Evolutionary conservation across 2,797 vertebrate species (phyloP), one percentile per base, ranked within the genome.

Genomic region (Perodicticus potto): DNA sequence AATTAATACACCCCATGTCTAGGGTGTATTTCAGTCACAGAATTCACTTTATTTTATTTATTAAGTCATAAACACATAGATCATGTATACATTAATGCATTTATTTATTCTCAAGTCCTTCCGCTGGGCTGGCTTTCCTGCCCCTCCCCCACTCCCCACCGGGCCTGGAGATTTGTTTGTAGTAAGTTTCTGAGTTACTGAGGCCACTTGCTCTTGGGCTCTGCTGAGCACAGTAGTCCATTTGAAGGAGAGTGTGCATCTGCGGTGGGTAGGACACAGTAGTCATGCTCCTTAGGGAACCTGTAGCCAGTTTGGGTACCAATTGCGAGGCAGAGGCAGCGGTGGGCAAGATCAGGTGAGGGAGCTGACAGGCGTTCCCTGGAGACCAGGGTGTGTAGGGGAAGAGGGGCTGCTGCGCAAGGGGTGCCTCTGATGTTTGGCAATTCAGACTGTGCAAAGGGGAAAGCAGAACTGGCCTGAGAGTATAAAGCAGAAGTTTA

Each of bases 391-490:
- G 49, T 34, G 22, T 2, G n/a, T 27, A 40, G 63, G 72, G 74
- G 74, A 45, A 49, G 29, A 77, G 53, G 59, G 93, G 34, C 0
- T n/a, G 43, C 0, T 29, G 70, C 67, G 6, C 53, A 40, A 77
- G 29, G 57, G 29, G 23, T 29, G 34, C 55, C 32, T 55, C 49
- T 76, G 72, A n/a, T 5, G 20, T 65, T 45, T 53, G 76, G 49
- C 69, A 57, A 0, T 37, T 93, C 19, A 2, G 0, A n/a, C 34
- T 12, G 34, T 85, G 63, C 13, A 2, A 1, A 49, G 69, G 83
- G 43, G 96, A 80, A 92, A 80, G 87, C 89, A 73, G 91, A 84
- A 37, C 25, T n/a, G 77, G 81, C 8, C 6, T 1, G 17, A 67
- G 61, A 73, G 22, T 27, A 2, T 3, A 45, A 8, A 67, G 76